phyloP scores from a whole-genome alignment of 2,797 vertebrate genomes.

The Falco columbarius region DNA sequence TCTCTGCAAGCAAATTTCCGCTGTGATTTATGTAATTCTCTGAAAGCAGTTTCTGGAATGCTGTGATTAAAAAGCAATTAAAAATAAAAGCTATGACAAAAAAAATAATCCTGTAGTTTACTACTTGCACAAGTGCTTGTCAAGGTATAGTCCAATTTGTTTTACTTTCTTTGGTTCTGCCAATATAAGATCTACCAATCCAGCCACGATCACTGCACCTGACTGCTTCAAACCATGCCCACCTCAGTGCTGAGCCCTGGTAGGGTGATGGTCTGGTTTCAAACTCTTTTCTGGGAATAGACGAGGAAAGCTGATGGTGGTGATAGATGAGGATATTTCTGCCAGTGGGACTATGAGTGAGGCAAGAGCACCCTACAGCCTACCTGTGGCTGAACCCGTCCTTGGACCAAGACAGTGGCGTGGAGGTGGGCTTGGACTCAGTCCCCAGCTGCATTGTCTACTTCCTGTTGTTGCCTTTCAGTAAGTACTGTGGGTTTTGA shows the following conservation, averaged over 20 bases:
- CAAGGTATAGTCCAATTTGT: neutral
- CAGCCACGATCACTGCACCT: neutral
- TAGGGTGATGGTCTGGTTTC: neutral
- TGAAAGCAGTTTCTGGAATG: neutral
- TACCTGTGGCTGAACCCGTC: fast-evolving
- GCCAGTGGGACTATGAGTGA: neutral
- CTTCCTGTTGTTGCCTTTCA: neutral
- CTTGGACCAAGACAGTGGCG: neutral
- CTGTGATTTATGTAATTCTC: neutral
- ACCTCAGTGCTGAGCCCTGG: neutral
- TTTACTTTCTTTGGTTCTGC: neutral
- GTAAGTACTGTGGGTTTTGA: neutral
- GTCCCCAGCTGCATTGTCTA: neutral
- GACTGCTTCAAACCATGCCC: neutral
- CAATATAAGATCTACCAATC: neutral
- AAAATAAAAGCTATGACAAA: neutral
- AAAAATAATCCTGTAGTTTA: neutral
- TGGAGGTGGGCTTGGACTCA: fast-evolving
- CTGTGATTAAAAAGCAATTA: neutral
- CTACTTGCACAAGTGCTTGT: neutral
- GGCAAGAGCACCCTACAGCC: neutral
- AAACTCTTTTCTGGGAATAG: neutral
- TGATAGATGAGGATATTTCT: neutral
- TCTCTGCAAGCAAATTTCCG: neutral
- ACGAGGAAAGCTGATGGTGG: neutral